phyloP scores from a whole-genome alignment of 2,113 vertebrate genomes.

The Dicaeum eximium region DNA sequence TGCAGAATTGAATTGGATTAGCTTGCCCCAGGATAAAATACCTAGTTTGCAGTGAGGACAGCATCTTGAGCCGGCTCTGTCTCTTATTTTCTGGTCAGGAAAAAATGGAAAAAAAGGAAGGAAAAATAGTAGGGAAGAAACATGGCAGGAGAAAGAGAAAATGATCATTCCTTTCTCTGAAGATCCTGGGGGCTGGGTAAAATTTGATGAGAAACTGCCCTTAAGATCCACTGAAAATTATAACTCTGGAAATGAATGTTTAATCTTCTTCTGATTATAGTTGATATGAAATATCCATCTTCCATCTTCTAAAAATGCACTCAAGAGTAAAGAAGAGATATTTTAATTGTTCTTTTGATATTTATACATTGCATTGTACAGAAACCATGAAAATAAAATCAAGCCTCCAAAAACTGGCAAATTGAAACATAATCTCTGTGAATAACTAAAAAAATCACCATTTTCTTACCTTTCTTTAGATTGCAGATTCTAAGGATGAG shows the following conservation, averaged over 20 bases:
- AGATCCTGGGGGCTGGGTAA: not conserved
- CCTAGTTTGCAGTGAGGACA: not conserved
- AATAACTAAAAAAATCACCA: not conserved
- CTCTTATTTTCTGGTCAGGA: not conserved
- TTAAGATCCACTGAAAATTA: not conserved
- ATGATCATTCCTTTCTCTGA: not conserved
- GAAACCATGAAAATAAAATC: not conserved
- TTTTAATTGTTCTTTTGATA: not conserved
- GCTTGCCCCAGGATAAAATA: not conserved
- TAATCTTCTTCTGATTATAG: not conserved
- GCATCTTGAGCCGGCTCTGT: not conserved
- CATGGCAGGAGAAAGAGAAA: not conserved
- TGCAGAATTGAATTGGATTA: not conserved
- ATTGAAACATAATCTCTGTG: not conserved
- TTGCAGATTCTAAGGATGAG: slow-evolving; percentile 81
- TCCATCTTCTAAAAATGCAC: not conserved
- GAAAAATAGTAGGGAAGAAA: not conserved
- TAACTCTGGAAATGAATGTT: not conserved
- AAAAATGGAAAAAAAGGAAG: not conserved
- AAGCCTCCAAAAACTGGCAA: not conserved
- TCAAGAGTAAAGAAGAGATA: not conserved
- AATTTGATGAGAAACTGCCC: not conserved
- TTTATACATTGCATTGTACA: not conserved
- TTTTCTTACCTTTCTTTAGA: slow-evolving; percentile 69
- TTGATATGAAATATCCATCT: not conserved